These are phyloP conservation scores for Paragorgia papillata DNA, from an alignment of 92 coral and sea anemone genomes.

Conservation along the genomic window DNA sequence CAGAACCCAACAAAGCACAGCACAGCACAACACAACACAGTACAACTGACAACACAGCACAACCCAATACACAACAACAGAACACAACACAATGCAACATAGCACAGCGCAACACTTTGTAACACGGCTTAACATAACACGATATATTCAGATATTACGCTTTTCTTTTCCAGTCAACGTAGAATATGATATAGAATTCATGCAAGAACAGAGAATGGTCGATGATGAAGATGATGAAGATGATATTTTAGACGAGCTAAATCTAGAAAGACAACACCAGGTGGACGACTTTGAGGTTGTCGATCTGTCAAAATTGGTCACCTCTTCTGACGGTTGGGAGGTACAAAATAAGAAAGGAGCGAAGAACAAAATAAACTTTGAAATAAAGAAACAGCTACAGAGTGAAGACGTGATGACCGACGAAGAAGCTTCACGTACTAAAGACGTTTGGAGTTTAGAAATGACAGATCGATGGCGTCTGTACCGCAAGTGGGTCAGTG, in stretches of 20 bases:
- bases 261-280: not conserved
- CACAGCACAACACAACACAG: too few relatives aligned
- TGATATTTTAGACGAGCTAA: slow-evolving; percentile 3
- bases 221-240: slow-evolving; percentile 54
- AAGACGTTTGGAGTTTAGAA: slow-evolving; percentile 62
- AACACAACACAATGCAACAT: too few relatives aligned
- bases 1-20: too few relatives aligned
- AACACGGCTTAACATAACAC: too few relatives aligned
- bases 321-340: slow-evolving; percentile 43
- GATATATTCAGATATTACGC: not conserved
- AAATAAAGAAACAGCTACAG: slow-evolving; percentile 33
- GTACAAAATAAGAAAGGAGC: slow-evolving; percentile 44
- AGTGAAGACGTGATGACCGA: slow-evolving; percentile 39
- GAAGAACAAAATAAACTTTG: slow-evolving; percentile 35
- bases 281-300: slow-evolving; percentile 1
- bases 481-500: slow-evolving; percentile 66
- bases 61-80: not conserved
- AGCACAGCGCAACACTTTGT: not conserved
- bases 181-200: slow-evolving; percentile 50
- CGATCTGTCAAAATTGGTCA: slow-evolving; percentile 3
- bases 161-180: slow-evolving; percentile 4
- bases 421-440: slow-evolving; percentile 42
- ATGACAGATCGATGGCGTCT: slow-evolving; percentile 57
- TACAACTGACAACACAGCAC: too few relatives aligned
- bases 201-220: slow-evolving; percentile 54